Percentiles rank a stretch among this genome's conserved stretches.
Evolutionary conservation across 2,797 vertebrate genomes (phyloP).

Genomic region (Gambusia yucatana): DNA sequence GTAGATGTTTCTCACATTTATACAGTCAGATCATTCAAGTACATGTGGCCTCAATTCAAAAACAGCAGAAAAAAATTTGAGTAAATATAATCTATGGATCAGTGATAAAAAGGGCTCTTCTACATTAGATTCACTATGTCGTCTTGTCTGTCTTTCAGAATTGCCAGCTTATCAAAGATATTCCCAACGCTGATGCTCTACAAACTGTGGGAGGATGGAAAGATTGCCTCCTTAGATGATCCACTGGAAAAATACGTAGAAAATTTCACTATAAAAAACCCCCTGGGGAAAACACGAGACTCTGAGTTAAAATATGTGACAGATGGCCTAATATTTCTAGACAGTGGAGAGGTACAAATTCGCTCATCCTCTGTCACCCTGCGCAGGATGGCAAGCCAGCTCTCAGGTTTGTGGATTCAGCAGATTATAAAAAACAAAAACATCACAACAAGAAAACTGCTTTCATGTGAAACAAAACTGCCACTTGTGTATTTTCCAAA

Average conservation of each 20-base stretch:
- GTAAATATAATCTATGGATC: background rate
- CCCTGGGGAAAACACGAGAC: slow-evolving; percentile 83
- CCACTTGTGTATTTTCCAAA: background rate
- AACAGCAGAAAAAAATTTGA: background rate
- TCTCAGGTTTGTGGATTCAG: slow-evolving; percentile 84
- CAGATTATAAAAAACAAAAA: background rate
- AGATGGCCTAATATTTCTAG: slow-evolving; percentile 84
- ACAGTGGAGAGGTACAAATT: slow-evolving; percentile 83
- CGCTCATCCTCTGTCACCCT: slow-evolving; percentile 89
- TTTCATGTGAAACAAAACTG: background rate
- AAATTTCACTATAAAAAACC: slow-evolving; percentile 93
- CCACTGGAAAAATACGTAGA: slow-evolving; percentile 90
- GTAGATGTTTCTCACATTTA: background rate
- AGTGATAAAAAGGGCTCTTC: background rate
- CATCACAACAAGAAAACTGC: background rate
- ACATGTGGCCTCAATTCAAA: background rate
- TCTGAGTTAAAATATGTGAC: slow-evolving; percentile 81
- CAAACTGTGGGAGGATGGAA: slow-evolving; percentile 94
- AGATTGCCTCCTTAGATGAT: slow-evolving; percentile 90
- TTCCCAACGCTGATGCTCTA: slow-evolving; percentile 95
- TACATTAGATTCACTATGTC: background rate
- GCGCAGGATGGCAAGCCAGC: slow-evolving; percentile 94
- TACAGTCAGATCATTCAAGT: too few species aligned
- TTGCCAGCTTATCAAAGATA: slow-evolving; percentile 94
- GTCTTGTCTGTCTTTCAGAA: slow-evolving; percentile 75